Percentiles rank a stretch among this genome's conserved stretches.
phyloP scores from a whole-genome alignment of 2,797 vertebrate genomes.

The Sardinella longiceps region DNA sequence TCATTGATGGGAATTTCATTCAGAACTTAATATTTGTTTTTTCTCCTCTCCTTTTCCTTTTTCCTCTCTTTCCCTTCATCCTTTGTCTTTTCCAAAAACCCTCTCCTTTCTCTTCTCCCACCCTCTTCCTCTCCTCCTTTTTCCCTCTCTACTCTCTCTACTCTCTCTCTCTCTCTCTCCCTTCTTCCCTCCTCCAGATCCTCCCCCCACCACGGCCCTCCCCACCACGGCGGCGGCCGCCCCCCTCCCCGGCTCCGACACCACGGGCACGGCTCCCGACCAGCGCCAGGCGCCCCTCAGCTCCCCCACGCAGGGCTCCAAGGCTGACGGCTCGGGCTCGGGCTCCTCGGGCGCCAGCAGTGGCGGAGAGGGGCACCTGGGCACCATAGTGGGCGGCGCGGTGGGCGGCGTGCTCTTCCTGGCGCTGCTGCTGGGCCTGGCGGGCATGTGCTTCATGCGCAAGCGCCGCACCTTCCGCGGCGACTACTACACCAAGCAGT shows the following conservation, averaged over 20 bases:
- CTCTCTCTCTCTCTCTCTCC: constrained; percentile 74
- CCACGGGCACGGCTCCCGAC: constrained; percentile 78
- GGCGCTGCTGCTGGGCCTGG: constrained; percentile 84
- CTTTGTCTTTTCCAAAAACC: not conserved
- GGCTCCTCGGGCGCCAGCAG: constrained; percentile 52
- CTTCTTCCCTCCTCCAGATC: constrained; percentile 82
- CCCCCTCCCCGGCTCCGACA: constrained; percentile 67
- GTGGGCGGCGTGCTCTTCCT: constrained; percentile 91
- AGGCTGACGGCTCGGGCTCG: constrained; percentile 59
- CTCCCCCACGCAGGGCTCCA: constrained; percentile 80
- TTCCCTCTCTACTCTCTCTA: constrained; percentile 77
- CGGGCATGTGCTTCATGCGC: constrained; percentile 84
- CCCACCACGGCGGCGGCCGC: constrained; percentile 82
- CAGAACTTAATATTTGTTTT: not conserved
- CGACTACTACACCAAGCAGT: constrained; percentile 99
- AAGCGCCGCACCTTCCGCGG: constrained; percentile 94
- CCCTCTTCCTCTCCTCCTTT: constrained; percentile 75
- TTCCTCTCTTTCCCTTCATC: not conserved
- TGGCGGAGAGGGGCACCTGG: constrained; percentile 85
- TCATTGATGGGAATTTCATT: not conserved
- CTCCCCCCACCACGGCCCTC: constrained; percentile 87
- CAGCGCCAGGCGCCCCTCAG: constrained; percentile 77
- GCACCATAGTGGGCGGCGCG: constrained; percentile 85
- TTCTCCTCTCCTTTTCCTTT: not conserved
- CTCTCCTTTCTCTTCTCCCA: not conserved